phyloP scores from a whole-genome alignment of 2,888 invertebrate genomes.

The Melipona beecheii region DNA sequence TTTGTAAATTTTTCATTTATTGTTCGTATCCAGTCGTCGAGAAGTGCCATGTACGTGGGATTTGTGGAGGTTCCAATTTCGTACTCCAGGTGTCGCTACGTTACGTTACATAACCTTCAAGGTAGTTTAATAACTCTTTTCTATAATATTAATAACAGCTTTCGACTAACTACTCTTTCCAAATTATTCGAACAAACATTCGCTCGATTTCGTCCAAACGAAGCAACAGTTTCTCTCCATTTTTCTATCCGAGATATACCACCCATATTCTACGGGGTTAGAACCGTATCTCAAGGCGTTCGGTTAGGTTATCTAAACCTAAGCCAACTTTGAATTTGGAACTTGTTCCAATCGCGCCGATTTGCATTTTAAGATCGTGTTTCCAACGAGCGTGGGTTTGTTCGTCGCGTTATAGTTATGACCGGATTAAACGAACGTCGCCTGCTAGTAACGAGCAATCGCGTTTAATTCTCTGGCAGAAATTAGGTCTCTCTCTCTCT shows the following conservation, averaged over 20 bases:
- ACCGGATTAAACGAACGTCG: constrained; percentile 33
- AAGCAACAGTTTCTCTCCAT: neutral
- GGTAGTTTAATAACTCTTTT: too few relatives aligned
- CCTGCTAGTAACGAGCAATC: constrained; percentile 24
- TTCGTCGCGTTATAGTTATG: constrained; percentile 32
- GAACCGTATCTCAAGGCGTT: neutral
- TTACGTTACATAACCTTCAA: too few relatives aligned
- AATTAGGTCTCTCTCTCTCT: constrained; percentile 27
- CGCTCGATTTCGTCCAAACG: neutral
- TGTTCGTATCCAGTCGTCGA: too few relatives aligned
- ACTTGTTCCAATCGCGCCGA: constrained; percentile 15
- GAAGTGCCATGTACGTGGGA: too few relatives aligned
- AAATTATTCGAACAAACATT: neutral
- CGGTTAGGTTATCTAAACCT: neutral
- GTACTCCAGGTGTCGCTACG: too few relatives aligned
- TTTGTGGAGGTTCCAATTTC: too few relatives aligned
- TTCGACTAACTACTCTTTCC: neutral
- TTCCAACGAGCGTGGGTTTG: constrained; percentile 42
- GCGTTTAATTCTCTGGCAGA: constrained; percentile 28
- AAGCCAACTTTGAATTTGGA: neutral
- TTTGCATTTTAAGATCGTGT: constrained; percentile 68
- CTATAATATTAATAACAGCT: neutral
- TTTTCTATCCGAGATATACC: neutral
- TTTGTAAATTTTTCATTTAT: too few relatives aligned
- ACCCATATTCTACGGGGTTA: neutral